A percentile compares a stretch with the other conserved stretches of the same genome.
phyloP scores from a whole-genome alignment of 2,113 vertebrate species.

The Lucifuga dentata region DNA sequence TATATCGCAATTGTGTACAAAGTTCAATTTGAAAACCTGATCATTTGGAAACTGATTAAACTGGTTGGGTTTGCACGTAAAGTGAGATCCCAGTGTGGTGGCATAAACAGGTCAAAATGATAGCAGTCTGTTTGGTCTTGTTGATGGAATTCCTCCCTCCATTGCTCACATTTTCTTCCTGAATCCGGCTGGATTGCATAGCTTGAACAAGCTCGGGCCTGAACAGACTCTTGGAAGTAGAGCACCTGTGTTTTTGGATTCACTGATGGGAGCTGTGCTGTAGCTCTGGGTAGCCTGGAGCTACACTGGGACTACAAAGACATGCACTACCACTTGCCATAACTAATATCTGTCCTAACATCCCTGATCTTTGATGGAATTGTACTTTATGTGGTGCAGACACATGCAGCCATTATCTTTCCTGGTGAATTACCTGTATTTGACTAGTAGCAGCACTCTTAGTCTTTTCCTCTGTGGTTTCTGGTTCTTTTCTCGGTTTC shows the following conservation, averaged over 20 bases:
- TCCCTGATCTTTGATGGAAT: not conserved
- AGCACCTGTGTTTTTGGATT: constrained; percentile 44
- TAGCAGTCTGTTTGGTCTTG: constrained; percentile 83
- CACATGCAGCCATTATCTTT: not conserved
- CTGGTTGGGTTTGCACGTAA: constrained; percentile 60
- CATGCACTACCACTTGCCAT: constrained; percentile 6
- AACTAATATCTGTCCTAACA: not conserved
- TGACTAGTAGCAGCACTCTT: constrained; percentile 58
- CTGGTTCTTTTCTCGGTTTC: constrained; percentile 78
- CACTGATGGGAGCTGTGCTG: constrained; percentile 50
- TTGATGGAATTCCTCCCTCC: constrained; percentile 81
- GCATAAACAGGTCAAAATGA: constrained; percentile 72
- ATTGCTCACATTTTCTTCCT: constrained; percentile 82
- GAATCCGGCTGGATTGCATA: constrained; percentile 84
- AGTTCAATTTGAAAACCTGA: constrained; percentile 19
- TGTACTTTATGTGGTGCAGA: not conserved
- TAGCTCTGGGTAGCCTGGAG: constrained; percentile 53
- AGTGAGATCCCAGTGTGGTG: constrained; percentile 38
- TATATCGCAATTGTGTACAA: not conserved
- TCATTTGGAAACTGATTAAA: constrained; percentile 49
- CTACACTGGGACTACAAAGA: constrained; percentile 56
- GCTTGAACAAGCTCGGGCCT: constrained; percentile 79
- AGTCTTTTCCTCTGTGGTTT: constrained; percentile 64
- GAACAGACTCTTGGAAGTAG: constrained; percentile 48
- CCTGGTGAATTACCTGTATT: constrained; percentile 76